These are phyloP conservation scores for Apis mellifera DNA, from an alignment of 1,140 invertebrate genomes.

Conservation along the genomic window DNA sequence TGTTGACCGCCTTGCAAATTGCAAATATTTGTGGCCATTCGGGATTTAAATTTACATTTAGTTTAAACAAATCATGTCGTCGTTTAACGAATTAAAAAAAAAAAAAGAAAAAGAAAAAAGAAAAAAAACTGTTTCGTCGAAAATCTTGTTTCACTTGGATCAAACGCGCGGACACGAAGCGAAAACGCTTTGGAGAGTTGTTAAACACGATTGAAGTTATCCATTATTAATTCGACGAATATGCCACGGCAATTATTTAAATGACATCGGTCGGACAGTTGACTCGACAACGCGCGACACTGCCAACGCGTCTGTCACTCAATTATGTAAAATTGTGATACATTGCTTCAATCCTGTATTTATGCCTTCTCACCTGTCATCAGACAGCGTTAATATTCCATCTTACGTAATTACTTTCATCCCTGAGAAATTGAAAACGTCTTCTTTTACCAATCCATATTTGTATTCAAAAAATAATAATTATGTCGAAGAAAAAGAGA, in stretches of 20 bases:
- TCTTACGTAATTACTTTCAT: neutral
- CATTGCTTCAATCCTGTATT: neutral
- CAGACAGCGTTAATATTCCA: neutral
- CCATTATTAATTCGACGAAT: slow-evolving; percentile 35
- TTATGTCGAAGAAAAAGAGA: no score
- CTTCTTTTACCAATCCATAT: no score
- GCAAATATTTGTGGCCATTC: no score
- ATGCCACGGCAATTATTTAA: slow-evolving; percentile 29
- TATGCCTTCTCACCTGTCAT: neutral
- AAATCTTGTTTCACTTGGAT: neutral
- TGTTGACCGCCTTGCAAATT: no score
- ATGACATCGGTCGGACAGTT: slow-evolving; percentile 19
- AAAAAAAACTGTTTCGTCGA: neutral
- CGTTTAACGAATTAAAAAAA: no score
- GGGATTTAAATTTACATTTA: no score
- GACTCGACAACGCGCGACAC: slow-evolving; percentile 17
- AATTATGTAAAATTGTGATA: slow-evolving; percentile 32
- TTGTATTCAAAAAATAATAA: no score
- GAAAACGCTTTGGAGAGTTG: neutral
- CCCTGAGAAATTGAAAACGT: no score
- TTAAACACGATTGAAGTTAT: slow-evolving; percentile 12
- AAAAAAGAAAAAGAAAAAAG: neutral
- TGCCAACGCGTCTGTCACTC: slow-evolving; percentile 27
- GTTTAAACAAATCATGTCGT: no score
- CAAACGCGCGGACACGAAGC: neutral